Base-by-base conservation (phyloP, 2,797 vertebrate genomes). In the Crocidura indochinensis region DNA sequence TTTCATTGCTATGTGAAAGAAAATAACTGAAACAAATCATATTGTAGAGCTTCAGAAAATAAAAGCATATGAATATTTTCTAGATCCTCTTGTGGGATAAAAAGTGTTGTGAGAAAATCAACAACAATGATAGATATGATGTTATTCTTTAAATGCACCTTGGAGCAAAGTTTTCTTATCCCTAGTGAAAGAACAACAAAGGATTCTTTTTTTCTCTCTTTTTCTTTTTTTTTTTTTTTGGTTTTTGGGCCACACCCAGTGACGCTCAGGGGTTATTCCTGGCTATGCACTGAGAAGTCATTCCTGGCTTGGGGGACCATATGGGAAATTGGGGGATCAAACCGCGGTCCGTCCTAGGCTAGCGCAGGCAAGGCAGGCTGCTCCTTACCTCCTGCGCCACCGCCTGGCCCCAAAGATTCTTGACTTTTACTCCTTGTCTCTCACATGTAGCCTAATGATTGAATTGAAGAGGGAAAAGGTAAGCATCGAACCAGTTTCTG, bases 1-100 rank as follows among this genome's bases (percentile, higher is more conserved):
- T 92, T 95, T 94, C 65, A 92, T 87, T 80, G 84, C 65, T 75
- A 4, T 60, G 65, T 90, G 27, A 88, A 88, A 84, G 60, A 78
- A 88, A 94, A 78, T 88, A 60, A 86, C 82, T 38, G 86, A 91
- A 92, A 76, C n/a, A 76, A 88, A 90, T 84, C 73, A 38, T 24
- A 62, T 78, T 22, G 5, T 47, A 75, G 22, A 65, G 11, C 65
- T 91, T 92, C 49, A 86, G 81, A 94, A 90, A 49, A 90, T 38
- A 76, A 14, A 81, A 84, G 87, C 69, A 46, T 90, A 62, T 91
- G 65, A 90, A 19, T 60, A 81, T 65, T 94, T 81, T 78, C 10
- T 14, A 90, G 44, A 47, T 87, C 17, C 88, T 90, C 80, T 72
- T 19, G 26, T 75, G 29, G 44, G 27, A 91, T 80, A 74, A 77